Base-by-base conservation (phyloP, 2,888 invertebrate genomes). In the Hemaris fuciformis region DNA sequence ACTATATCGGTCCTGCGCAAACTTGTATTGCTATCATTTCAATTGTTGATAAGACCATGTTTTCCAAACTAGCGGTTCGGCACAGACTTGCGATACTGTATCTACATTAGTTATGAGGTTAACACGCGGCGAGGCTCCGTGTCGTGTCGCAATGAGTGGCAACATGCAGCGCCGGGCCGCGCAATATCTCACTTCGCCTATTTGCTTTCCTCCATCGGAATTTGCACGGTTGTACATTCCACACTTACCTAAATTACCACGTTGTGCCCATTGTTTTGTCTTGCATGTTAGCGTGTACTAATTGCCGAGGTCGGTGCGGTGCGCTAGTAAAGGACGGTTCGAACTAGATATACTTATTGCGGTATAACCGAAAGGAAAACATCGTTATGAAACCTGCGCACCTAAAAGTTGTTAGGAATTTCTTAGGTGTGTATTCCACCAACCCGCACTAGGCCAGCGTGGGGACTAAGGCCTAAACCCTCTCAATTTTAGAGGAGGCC, bases 181-280 rank as follows among this genome's bases (percentile, higher is more conserved):
- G 48, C 48, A 60, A 60, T 60, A 60, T 60, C 60, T 53, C 53
- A 60, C 48, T 53, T 53, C 15, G 18, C 25, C 48, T 41, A 8
- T 60, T 60, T 38, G 60, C 31, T 46, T n/a, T 20, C 20, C 43
- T 13, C 25, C 48, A 60, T 60, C 48, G 53, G 38, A 41, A 60
- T 53, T 42, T 41, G 25, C 46, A 59, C 48, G 41, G 22, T 2
- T 53, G 41, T 53, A 34, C 18, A 46, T 56, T 57, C 57, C 38
- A 22, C 57, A 41, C 57, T 57, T 41, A 20, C 38, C 27, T 53
- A 53, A 31, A 53, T 53, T 53, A 53, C 23, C 25, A 27, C n/a
- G 53, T 53, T 53, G 38, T 10, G 38, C 20, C 18, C 6, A 20
- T 6, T 53, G 48, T 53, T 53, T 53, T 53, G 31, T 20, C 53